Evolutionary conservation across 2,797 vertebrate genomes (phyloP).

Genomic region (Sebastiscus tertius): DNA sequence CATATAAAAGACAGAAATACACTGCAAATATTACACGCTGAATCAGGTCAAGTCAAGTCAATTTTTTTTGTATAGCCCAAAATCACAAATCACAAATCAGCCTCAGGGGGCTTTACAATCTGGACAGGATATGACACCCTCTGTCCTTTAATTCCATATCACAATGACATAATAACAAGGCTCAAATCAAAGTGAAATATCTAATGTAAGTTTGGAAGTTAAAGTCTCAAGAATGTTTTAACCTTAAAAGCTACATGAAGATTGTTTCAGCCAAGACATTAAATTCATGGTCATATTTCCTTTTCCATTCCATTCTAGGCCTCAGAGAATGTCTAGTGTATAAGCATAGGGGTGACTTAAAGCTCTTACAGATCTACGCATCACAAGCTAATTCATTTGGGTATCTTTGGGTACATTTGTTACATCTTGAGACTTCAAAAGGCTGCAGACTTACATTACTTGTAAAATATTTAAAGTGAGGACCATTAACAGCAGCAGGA

Average conservation of each 20-base stretch:
- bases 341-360: background rate
- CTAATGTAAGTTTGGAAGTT: background rate
- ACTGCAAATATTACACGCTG: no score
- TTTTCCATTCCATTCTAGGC: background rate
- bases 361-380: background rate
- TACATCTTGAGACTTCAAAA: background rate
- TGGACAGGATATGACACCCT: no score
- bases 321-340: background rate
- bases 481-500: conserved; percentile 1
- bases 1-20: no score
- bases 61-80: no score
- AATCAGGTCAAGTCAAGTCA: no score
- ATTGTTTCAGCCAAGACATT: background rate
- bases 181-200: background rate
- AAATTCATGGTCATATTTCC: background rate
- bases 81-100: no score
- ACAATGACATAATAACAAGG: no score
- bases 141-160: no score
- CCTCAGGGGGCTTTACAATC: no score
- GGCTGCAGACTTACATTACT: background rate
- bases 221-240: background rate
- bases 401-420: background rate
- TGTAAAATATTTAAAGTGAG: conserved; percentile 12
- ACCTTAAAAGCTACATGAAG: background rate
- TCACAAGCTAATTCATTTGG: background rate